A percentile compares a stretch with the other conserved stretches of the same genome.
phyloP scores from a whole-genome alignment of 2,888 invertebrate species.

The Lacanobia wlatinum region DNA sequence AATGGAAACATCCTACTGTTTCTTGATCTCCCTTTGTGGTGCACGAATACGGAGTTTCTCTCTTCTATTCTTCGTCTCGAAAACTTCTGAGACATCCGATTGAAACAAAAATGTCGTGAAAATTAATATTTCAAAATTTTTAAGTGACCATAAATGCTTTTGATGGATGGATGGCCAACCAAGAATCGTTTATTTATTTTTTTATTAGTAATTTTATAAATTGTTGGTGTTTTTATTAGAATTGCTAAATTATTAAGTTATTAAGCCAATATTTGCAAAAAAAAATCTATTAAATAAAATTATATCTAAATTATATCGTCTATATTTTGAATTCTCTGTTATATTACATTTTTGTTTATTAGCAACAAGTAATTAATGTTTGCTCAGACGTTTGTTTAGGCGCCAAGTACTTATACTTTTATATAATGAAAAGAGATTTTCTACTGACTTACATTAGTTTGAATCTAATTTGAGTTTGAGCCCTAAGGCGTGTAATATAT shows the following conservation, averaged over 20 bases:
- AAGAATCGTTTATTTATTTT: not conserved
- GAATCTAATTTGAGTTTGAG: conserved; percentile 4
- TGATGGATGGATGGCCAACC: not conserved
- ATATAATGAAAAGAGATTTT: not conserved
- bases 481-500: conserved; percentile 9
- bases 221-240: not conserved
- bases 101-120: too few species aligned
- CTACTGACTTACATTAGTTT: not conserved
- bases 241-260: not conserved
- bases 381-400: conserved; percentile 3
- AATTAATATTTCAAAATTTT: too few species aligned
- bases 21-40: too few species aligned
- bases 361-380: conserved; percentile 9
- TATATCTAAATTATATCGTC: not conserved
- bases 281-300: not conserved
- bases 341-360: conserved; percentile 4
- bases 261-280: conserved; percentile 14
- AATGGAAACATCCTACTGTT: too few species aligned
- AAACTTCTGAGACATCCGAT: too few species aligned
- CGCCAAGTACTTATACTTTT: not conserved
- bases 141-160: not conserved
- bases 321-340: not conserved
- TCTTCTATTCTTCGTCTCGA: too few species aligned
- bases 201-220: not conserved
- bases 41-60: too few species aligned